Conservation (phyloP, 2,113 vertebrate genomes). For the Pseudois nayaur region DNA sequence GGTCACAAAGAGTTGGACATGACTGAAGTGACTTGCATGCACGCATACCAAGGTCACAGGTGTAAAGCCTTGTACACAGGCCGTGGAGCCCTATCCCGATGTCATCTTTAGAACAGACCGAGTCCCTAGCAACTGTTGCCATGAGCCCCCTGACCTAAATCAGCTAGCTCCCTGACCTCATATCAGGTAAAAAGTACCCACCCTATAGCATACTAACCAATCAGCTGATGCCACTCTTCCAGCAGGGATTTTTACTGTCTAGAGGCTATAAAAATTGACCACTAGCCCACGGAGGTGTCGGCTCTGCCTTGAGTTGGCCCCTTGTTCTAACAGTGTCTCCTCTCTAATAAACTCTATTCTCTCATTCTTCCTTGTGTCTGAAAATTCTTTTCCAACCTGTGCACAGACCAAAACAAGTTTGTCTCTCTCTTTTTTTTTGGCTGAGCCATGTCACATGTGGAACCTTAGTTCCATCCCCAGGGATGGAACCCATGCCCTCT, state of each 20-base stretch:
- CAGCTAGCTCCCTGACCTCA: neutral
- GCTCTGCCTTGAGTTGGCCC: neutral
- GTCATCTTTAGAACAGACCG: neutral
- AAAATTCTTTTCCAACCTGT: neutral
- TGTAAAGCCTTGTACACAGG: neutral
- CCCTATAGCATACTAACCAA: neutral
- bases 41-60: neutral
- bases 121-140: neutral
- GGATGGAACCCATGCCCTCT: neutral
- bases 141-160: neutral
- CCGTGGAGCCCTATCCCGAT: neutral
- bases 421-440: neutral
- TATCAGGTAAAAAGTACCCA: neutral
- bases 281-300: fast-evolving
- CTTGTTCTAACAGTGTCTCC: neutral
- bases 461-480: neutral
- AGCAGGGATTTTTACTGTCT: neutral
- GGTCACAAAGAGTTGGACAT: neutral
- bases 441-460: neutral
- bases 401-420: neutral
- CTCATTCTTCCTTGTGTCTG: neutral
- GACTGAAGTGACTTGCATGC: neutral
- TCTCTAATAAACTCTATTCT: neutral
- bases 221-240: neutral
- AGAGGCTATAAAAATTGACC: neutral